A percentile compares a stretch with the other conserved stretches of the same genome.
Evolutionary conservation across 1,140 invertebrate genomes (phyloP).

Genomic region (Paralvinella palmiformis): DNA sequence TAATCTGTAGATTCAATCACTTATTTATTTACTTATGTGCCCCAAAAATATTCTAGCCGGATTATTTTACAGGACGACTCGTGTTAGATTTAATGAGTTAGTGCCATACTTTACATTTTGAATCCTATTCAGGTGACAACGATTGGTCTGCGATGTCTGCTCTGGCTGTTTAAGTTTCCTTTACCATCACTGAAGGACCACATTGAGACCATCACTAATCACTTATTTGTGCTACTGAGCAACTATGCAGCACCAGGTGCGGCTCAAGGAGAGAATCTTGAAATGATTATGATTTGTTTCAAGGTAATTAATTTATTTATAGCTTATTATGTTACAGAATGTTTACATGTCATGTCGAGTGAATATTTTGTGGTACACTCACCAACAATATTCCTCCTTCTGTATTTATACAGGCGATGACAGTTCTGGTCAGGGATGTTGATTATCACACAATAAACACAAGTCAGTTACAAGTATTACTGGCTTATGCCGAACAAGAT

Average conservation of each 20-base stretch:
- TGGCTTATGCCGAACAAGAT: constrained; percentile 85
- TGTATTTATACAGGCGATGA: constrained; percentile 61
- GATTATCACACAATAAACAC: constrained; percentile 63
- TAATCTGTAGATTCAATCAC: no score
- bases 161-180: constrained; percentile 62
- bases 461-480: constrained; percentile 73
- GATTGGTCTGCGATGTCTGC: constrained; percentile 49
- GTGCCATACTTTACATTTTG: no score
- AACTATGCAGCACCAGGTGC: constrained; percentile 79
- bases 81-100: no score
- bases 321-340: no score
- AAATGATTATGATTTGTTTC: constrained; percentile 79
- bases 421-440: constrained; percentile 70
- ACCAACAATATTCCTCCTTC: constrained; percentile 25
- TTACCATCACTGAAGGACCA: constrained; percentile 63
- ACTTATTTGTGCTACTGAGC: constrained; percentile 77
- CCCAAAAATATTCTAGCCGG: no score
- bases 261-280: constrained; percentile 79
- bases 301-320: constrained; percentile 61
- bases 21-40: no score
- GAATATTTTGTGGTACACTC: no score
- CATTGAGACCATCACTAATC: constrained; percentile 61
- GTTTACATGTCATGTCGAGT: no score
- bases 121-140: constrained; percentile 46
- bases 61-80: no score